These are phyloP conservation scores for Leptopilina syphax DNA, from an alignment of 2,888 invertebrate species.

Conservation along the genomic window DNA sequence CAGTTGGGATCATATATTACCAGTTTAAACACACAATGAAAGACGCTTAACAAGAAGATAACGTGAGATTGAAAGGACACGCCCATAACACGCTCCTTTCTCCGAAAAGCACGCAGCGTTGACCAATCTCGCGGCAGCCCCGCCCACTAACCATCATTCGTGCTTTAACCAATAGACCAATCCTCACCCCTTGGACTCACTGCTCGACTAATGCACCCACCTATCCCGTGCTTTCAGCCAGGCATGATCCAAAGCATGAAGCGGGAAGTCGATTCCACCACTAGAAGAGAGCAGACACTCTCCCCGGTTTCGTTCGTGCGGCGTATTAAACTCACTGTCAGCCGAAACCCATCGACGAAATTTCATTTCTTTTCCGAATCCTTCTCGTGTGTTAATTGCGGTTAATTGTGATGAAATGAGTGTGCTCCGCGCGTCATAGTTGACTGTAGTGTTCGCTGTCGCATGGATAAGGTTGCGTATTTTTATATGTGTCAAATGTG, in stretches of 20 bases:
- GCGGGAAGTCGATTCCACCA: conserved; percentile 41
- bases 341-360: conserved; percentile 48
- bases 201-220: conserved; percentile 20
- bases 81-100: conserved; percentile 65
- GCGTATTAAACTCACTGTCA: conserved; percentile 52
- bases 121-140: conserved; percentile 65
- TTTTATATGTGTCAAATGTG: no score
- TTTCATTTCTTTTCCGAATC: not conserved
- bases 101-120: conserved; percentile 59
- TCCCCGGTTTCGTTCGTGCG: conserved; percentile 41
- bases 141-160: conserved; percentile 61
- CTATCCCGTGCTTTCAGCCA: conserved; percentile 32
- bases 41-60: conserved; percentile 78
- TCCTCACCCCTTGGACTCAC: conserved; percentile 49
- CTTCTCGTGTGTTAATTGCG: not conserved
- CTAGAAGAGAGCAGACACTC: conserved; percentile 47
- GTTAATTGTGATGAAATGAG: not conserved
- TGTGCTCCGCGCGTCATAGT: no score
- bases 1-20: conserved; percentile 77
- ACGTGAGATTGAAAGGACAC: conserved; percentile 77
- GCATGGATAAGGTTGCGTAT: no score
- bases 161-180: conserved; percentile 56
- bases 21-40: conserved; percentile 78
- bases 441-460: no score
- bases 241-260: conserved; percentile 48